Conservation (phyloP, 1,140 invertebrate species). For the Tribolium madens region DNA sequence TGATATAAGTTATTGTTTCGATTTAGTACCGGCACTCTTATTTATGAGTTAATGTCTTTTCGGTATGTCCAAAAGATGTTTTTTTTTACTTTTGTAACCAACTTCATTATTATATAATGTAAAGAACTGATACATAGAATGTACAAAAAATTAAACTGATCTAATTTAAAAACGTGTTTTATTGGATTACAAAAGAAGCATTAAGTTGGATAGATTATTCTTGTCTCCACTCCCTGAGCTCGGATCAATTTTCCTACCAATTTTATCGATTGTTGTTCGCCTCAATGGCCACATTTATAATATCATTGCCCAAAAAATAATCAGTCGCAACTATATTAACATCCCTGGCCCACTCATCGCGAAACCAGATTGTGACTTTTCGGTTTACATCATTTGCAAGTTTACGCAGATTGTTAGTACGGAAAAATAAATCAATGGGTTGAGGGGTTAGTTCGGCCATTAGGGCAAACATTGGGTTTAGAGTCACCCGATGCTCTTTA, state of each 20-base stretch:
- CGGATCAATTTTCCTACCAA: neutral
- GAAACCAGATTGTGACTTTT: conserved; percentile 76
- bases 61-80: conserved; percentile 11
- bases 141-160: conserved; percentile 37
- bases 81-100: conserved; percentile 41
- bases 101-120: conserved; percentile 34
- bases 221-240: neutral
- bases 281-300: conserved; percentile 77
- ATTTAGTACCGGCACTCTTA: neutral
- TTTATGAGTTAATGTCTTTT: conserved; percentile 10
- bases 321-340: conserved; percentile 82
- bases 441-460: conserved; percentile 86
- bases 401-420: conserved; percentile 73
- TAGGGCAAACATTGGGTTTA: conserved; percentile 77
- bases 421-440: conserved; percentile 75
- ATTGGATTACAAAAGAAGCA: neutral
- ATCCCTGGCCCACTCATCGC: conserved; percentile 73
- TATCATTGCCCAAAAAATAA: conserved; percentile 83
- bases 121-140: conserved; percentile 43
- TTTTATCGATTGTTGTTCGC: conserved; percentile 67
- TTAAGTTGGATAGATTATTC: neutral
- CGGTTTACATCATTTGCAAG: conserved; percentile 79
- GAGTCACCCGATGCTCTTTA: conserved; percentile 64
- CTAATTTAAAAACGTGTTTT: neutral
- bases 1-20: conserved; percentile 51